Conservation (phyloP, 2,113 vertebrate species). For the Seriola aureovittata region DNA sequence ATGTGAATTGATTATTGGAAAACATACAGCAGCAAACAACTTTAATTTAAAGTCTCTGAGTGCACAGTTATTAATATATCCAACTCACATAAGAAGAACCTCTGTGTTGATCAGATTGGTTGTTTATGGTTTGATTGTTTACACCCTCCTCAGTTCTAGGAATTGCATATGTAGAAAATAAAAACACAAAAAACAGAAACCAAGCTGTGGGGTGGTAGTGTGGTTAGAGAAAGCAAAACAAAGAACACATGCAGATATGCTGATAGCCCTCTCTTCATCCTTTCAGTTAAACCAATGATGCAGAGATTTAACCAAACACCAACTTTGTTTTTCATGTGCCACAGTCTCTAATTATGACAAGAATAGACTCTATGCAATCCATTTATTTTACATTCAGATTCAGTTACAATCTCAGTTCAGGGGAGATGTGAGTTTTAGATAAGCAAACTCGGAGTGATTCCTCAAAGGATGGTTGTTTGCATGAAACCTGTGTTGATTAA, state of each 20-base stretch:
- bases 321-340: background rate
- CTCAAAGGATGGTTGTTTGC: background rate
- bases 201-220: background rate
- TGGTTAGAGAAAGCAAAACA: conserved; percentile 7
- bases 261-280: background rate
- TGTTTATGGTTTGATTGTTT: conserved; percentile 16
- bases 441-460: background rate
- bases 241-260: conserved; percentile 11
- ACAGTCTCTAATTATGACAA: background rate
- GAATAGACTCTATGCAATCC: background rate
- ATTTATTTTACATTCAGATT: background rate
- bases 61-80: background rate
- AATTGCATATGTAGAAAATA: conserved; percentile 2
- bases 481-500: conserved; percentile 2
- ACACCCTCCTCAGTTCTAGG: background rate
- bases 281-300: background rate
- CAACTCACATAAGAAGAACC: background rate
- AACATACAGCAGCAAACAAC: background rate
- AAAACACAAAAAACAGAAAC: conserved; percentile 9
- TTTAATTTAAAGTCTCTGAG: background rate
- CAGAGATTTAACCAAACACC: conserved; percentile 14
- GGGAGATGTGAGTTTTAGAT: background rate
- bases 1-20: conserved; percentile 22
- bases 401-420: background rate
- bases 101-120: conserved; percentile 13